These are phyloP conservation scores for Emys orbicularis DNA, from an alignment of 2,797 vertebrate genomes.

Conservation along the genomic window DNA sequence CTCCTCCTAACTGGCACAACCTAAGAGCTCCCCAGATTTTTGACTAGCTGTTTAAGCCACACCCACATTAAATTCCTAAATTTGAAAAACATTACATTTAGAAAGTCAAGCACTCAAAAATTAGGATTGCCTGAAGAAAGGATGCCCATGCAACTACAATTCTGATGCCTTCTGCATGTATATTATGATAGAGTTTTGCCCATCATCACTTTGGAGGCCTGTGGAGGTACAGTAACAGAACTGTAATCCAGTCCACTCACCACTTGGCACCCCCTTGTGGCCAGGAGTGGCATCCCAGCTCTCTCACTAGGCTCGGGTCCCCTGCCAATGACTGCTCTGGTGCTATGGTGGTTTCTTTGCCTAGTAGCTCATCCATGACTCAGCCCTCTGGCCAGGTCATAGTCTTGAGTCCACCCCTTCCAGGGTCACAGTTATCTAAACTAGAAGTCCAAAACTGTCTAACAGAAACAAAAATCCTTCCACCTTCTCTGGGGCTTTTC, in stretches of 20 bases:
- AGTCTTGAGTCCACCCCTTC: background rate
- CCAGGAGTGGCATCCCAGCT: background rate
- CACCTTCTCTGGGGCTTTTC: background rate
- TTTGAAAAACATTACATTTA: slow-evolving; percentile 61
- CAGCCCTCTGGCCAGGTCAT: background rate
- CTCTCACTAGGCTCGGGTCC: background rate
- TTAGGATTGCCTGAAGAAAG: slow-evolving; percentile 21
- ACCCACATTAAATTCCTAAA: background rate
- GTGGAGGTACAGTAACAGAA: background rate
- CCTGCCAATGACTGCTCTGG: background rate
- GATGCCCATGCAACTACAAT: background rate
- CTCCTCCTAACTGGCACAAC: background rate
- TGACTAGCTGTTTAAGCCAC: background rate
- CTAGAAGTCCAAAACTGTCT: background rate
- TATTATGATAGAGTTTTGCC: background rate
- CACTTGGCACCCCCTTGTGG: no score
- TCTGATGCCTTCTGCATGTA: background rate
- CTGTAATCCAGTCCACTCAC: background rate
- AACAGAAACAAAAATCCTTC: background rate
- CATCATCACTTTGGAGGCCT: background rate
- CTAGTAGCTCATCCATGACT: background rate
- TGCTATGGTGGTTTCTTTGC: background rate
- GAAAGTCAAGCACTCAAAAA: slow-evolving; percentile 12
- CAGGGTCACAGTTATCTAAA: background rate
- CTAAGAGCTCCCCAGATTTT: background rate